Evolutionary conservation across 2,888 invertebrate genomes (phyloP).

Genomic region (Lacanobia wlatinum): DNA sequence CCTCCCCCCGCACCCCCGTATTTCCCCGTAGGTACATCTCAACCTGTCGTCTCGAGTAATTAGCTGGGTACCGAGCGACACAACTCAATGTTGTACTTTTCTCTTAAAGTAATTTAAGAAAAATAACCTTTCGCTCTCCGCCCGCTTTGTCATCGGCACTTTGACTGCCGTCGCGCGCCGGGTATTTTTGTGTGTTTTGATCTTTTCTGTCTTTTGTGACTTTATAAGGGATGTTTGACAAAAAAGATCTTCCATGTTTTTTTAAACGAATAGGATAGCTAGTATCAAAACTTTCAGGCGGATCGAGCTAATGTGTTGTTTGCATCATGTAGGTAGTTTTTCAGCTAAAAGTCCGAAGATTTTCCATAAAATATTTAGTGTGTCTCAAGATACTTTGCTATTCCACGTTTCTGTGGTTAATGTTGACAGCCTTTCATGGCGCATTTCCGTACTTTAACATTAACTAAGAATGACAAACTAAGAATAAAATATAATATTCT

Average conservation of each 20-base stretch:
- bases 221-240: neutral
- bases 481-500: slow-evolving; percentile 3
- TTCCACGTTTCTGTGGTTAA: no score
- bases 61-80: slow-evolving; percentile 70
- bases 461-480: neutral
- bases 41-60: slow-evolving; percentile 73
- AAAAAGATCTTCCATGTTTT: neutral
- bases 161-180: slow-evolving; percentile 10
- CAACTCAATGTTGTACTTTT: slow-evolving; percentile 70
- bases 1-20: slow-evolving; percentile 34
- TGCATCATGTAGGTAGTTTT: no score
- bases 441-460: no score
- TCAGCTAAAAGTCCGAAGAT: no score
- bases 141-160: slow-evolving; percentile 40
- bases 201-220: slow-evolving; percentile 1
- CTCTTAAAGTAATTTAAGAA: slow-evolving; percentile 70
- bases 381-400: no score
- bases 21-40: slow-evolving; percentile 37
- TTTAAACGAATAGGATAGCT: neutral
- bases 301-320: neutral
- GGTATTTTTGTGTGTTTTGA: slow-evolving; percentile 18
- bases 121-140: slow-evolving; percentile 64
- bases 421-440: no score
- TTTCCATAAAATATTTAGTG: no score
- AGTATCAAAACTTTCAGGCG: neutral